Conservation (phyloP, 2,113 vertebrate genomes). For the Tyrannus savana region DNA sequence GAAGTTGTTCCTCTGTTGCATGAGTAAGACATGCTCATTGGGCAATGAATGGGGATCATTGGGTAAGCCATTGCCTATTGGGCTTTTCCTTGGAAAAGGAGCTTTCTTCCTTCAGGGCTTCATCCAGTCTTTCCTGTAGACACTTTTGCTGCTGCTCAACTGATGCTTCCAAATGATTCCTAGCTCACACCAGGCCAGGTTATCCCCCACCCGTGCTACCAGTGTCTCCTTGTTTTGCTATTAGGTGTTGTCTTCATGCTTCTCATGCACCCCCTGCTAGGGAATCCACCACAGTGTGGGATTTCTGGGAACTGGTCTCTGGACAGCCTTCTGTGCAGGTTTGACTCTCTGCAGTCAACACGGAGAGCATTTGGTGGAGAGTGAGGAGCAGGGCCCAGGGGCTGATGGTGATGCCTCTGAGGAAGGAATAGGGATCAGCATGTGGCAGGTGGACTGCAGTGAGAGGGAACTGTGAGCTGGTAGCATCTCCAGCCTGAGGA, state of each 20-base stretch:
- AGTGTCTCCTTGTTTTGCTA: background rate
- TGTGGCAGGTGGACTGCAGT: background rate
- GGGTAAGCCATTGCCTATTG: background rate
- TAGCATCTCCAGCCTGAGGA: background rate
- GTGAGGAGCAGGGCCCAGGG: background rate
- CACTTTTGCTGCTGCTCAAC: background rate
- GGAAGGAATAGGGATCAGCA: background rate
- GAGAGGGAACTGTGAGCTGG: background rate
- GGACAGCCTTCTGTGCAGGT: background rate
- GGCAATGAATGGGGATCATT: background rate
- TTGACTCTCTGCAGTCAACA: background rate
- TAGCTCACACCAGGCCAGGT: background rate
- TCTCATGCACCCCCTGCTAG: fast-evolving
- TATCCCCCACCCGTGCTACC: background rate
- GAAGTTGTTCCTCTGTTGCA: background rate
- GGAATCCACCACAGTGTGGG: background rate
- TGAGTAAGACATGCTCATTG: background rate
- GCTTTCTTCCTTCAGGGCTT: background rate
- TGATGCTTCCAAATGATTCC: background rate
- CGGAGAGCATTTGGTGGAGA: background rate
- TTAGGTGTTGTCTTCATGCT: fast-evolving
- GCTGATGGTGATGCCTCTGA: background rate
- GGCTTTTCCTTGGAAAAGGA: background rate
- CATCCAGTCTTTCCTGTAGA: background rate
- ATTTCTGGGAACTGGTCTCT: background rate